Percentiles rank a stretch among this genome's conserved stretches.
Conservation (phyloP, 1,140 invertebrate genomes). For the Euwallacea fornicatus region DNA sequence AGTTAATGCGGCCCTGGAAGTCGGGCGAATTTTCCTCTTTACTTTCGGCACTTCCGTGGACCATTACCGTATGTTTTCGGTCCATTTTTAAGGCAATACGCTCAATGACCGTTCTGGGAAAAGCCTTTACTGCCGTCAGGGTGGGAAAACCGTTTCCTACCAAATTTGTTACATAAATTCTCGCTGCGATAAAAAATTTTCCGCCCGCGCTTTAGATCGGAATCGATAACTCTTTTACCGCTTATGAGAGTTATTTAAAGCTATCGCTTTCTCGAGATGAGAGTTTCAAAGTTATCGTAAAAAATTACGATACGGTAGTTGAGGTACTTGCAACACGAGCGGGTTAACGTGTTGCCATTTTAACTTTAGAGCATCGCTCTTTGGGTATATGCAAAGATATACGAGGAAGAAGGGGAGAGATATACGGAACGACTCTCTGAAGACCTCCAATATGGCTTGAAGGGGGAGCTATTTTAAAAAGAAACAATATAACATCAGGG, state of each 20-base stretch:
- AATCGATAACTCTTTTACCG: constrained; percentile 23
- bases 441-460: no score
- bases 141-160: constrained; percentile 36
- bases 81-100: constrained; percentile 43
- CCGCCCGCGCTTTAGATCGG: constrained; percentile 16
- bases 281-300: constrained; percentile 18
- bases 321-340: no score
- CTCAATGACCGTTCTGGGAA: constrained; percentile 42
- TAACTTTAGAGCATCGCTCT: no score
- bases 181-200: constrained; percentile 31
- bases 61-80: constrained; percentile 42
- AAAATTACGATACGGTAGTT: constrained; percentile 13
- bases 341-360: no score
- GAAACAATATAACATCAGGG: no score
- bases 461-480: no score
- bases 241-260: constrained; percentile 26
- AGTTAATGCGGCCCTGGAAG: constrained; percentile 37
- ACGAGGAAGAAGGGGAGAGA: no score
- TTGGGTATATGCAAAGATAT: no score
- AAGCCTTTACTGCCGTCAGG: constrained; percentile 35
- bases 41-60: constrained; percentile 36
- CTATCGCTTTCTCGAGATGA: constrained; percentile 11
- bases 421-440: no score
- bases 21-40: constrained; percentile 35
- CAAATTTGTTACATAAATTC: constrained; percentile 40